Percentiles rank a stretch among this genome's conserved stretches.
Evolutionary conservation across 2,888 invertebrate species (phyloP).

Genomic region (Apantesis nais): DNA sequence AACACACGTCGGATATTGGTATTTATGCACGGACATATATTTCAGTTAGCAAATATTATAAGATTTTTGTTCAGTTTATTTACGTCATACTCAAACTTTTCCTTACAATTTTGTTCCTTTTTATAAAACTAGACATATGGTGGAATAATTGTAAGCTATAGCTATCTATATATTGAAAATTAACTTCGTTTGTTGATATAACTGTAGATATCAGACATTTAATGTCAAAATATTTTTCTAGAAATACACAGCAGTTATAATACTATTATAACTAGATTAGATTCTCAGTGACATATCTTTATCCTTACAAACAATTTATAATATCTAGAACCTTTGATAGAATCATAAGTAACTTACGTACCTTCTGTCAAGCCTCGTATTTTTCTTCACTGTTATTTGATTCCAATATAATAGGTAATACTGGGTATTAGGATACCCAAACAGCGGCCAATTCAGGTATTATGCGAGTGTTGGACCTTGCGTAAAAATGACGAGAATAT

Average conservation of each 20-base stretch:
- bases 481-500: too few species aligned
- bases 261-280: not conserved
- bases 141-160: not conserved
- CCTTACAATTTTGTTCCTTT: not conserved
- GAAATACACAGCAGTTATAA: not conserved
- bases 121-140: not conserved
- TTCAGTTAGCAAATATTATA: constrained; percentile 1
- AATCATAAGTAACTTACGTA: not conserved
- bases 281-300: not conserved
- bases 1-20: not conserved
- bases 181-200: not conserved
- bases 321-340: not conserved
- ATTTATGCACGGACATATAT: constrained; percentile 16
- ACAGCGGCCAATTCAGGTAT: too few species aligned
- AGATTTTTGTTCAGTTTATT: not conserved
- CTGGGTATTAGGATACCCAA: too few species aligned
- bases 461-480: too few species aligned
- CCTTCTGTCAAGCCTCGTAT: too few species aligned
- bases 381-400: too few species aligned
- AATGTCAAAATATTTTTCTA: not conserved
- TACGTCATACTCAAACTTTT: not conserved
- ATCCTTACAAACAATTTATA: not conserved
- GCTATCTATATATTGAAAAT: not conserved
- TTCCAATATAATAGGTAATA: too few species aligned
- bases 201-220: not conserved